These are phyloP conservation scores for Drosophila pandora DNA, from an alignment of 1,140 invertebrate species.

Conservation along the genomic window DNA sequence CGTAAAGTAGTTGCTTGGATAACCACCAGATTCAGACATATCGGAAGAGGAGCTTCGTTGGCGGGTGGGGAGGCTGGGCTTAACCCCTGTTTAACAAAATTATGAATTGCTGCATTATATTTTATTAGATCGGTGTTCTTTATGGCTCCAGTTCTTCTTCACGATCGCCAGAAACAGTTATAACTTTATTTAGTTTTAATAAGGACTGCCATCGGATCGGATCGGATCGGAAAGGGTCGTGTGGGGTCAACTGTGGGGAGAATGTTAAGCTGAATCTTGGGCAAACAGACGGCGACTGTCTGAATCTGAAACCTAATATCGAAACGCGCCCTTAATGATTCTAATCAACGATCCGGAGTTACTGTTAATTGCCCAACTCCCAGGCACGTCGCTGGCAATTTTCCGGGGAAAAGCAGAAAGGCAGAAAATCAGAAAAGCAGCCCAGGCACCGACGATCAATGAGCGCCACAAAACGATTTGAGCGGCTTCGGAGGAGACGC, in stretches of 20 bases:
- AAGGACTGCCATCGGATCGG: slow-evolving; percentile 44
- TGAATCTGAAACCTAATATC: slow-evolving; percentile 34
- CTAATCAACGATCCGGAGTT: slow-evolving; percentile 66
- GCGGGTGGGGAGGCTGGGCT: slow-evolving; percentile 29
- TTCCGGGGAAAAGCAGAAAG: slow-evolving; percentile 66
- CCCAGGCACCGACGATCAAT: slow-evolving; percentile 62
- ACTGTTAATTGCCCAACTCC: slow-evolving; percentile 79
- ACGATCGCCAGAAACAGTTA: slow-evolving; percentile 58
- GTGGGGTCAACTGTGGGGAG: slow-evolving; percentile 52
- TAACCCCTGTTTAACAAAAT: slow-evolving; percentile 68
- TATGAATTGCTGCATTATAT: slow-evolving; percentile 82
- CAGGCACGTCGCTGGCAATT: slow-evolving; percentile 70
- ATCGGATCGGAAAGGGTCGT: slow-evolving; percentile 26
- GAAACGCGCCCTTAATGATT: slow-evolving; percentile 79
- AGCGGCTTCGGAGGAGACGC: slow-evolving; percentile 22
- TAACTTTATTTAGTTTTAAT: slow-evolving; percentile 82
- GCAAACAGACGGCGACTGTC: slow-evolving; percentile 29
- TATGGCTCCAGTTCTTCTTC: slow-evolving; percentile 54
- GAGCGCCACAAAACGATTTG: slow-evolving; percentile 68
- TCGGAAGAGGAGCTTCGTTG: slow-evolving; percentile 48
- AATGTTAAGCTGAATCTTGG: slow-evolving; percentile 16
- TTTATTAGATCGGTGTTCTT: slow-evolving; percentile 75
- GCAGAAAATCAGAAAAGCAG: not conserved
- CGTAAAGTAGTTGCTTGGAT: slow-evolving; percentile 80
- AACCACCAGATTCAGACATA: slow-evolving; percentile 56